These are phyloP conservation scores for Zaprionus lachaisei DNA, from an alignment of 1,140 invertebrate species.

Conservation along the genomic window DNA sequence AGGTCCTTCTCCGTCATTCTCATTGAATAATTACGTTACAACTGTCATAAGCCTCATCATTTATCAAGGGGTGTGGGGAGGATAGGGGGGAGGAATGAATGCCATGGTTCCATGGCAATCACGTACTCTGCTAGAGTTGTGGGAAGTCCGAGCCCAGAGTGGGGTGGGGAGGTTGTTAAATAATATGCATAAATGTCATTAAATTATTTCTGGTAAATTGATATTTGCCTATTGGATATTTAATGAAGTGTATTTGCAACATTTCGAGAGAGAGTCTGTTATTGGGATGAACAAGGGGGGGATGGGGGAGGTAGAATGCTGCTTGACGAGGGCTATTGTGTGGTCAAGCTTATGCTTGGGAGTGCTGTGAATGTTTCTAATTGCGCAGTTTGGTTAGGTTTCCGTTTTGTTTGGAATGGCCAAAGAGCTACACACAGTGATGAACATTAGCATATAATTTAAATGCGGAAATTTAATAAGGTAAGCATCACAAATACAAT, in stretches of 20 bases:
- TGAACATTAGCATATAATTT: conserved; percentile 25
- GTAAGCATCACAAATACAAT: not conserved
- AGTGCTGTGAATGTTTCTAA: conserved; percentile 38
- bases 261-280: conserved; percentile 18
- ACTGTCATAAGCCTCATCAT: conserved; percentile 29
- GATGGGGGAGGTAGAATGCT: not conserved
- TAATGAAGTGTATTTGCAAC: conserved; percentile 46
- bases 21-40: conserved; percentile 29
- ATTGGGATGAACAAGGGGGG: too few species aligned
- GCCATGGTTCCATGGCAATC: conserved; percentile 6
- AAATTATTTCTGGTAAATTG: conserved; percentile 48
- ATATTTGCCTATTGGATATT: conserved; percentile 44
- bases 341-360: conserved; percentile 20
- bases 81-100: not conserved
- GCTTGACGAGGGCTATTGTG: not conserved
- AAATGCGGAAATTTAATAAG: conserved; percentile 29
- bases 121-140: not conserved
- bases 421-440: not conserved
- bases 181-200: conserved; percentile 45
- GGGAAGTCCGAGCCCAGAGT: not conserved
- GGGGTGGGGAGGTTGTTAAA: not conserved
- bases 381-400: conserved; percentile 25
- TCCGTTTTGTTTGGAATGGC: conserved; percentile 1
- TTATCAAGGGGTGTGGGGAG: not conserved
- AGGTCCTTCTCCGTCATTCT: conserved; percentile 4